Evolutionary conservation across 2,113 vertebrate genomes (phyloP).

Genomic region (Mellivora capensis): DNA sequence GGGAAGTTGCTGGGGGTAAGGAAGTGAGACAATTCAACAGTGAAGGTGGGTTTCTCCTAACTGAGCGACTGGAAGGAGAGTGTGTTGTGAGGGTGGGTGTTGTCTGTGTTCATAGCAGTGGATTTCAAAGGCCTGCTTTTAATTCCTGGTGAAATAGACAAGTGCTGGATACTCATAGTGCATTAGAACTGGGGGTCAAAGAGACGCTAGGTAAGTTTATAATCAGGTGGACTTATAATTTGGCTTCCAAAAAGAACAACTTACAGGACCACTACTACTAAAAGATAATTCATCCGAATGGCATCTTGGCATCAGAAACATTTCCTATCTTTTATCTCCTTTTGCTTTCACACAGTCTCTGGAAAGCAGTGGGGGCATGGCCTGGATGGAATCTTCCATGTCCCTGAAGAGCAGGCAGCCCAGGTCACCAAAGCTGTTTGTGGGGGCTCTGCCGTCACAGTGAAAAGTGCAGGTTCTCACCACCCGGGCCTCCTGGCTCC

Average conservation of each 20-base stretch:
- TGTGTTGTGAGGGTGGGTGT: not conserved
- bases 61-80: not conserved
- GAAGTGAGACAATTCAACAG: not conserved
- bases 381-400: not conserved
- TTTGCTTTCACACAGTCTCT: not conserved
- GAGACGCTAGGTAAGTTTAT: not conserved
- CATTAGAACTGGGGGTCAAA: not conserved
- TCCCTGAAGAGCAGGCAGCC: not conserved
- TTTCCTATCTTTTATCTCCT: not conserved
- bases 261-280: not conserved
- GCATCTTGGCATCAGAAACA: not conserved
- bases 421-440: not conserved
- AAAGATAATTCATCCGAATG: not conserved
- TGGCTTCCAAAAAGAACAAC: not conserved
- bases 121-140: not conserved
- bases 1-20: not conserved
- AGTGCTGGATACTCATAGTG: not conserved
- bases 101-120: not conserved
- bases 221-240: not conserved
- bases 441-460: fast-evolving
- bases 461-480: not conserved
- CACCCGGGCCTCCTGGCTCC: not conserved
- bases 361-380: not conserved
- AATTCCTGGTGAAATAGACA: not conserved
- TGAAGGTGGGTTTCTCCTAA: not conserved